Evolutionary conservation across 2,888 invertebrate genomes (phyloP), one percentile per base, ranked within the genome.

Genomic region (Cryptops parisi): DNA sequence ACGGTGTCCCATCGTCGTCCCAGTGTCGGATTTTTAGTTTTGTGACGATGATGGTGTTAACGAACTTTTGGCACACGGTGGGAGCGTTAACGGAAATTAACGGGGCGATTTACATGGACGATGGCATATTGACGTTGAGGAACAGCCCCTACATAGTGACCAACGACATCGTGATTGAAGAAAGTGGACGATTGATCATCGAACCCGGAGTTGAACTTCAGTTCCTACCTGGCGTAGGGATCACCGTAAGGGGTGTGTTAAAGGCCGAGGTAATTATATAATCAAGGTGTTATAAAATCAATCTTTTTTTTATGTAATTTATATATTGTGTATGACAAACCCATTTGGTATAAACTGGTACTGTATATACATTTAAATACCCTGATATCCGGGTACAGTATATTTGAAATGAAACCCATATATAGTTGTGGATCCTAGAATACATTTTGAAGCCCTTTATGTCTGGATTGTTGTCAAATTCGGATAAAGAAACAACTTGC

Each of bases 241-340:
- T 52, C 6, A 52, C 45, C n/a, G 45, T 52, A 17, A 4, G 33
- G 6, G 52, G 52, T 26, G 33, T 25, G n/a, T 21, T 52, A 21
- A 43, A 22, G 26, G 52, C 52, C 1, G 26, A 45, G 52, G 52
- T 52, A 52, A 50, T 19, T n/a, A n/a, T n/a, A n/a, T n/a, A n/a
- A n/a, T n/a, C n/a, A n/a, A n/a, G n/a, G n/a, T n/a, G n/a, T n/a
- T n/a, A n/a, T n/a, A n/a, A n/a, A n/a, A n/a, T n/a, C n/a, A n/a
- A n/a, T n/a, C n/a, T n/a, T 33, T 9, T 33, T 33, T 33, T 33
- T 33, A 9, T 33, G 33, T 9, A 15, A 33, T 15, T 33, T 15
- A 33, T 9, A 33, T 33, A 15, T 15, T 33, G 6, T 33, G 33
- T 33, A 15, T 33, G 33, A 33, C 33, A 9, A 33, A 6, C 33